Evolutionary conservation across 2,113 vertebrate genomes (phyloP).

Genomic region (pig (Sus scrofa)): DNA sequence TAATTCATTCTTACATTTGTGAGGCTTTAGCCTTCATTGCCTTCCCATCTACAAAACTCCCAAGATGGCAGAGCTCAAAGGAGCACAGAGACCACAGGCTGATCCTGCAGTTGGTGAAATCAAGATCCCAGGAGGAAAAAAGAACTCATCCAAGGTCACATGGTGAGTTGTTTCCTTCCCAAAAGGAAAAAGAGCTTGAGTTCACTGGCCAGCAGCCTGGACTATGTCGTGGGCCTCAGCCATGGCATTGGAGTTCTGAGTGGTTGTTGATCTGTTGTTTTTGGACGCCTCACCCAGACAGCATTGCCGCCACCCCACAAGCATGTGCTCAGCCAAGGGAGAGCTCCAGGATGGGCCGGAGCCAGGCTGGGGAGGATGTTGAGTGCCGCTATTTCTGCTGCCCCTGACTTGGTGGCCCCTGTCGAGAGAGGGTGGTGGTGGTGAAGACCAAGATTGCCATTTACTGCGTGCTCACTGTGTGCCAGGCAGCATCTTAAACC

Average conservation of each 20-base stretch:
- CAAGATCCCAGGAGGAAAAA: neutral
- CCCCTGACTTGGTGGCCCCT: neutral
- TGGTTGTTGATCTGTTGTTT: neutral
- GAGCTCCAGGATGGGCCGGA: neutral
- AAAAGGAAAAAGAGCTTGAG: neutral
- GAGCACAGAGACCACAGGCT: neutral
- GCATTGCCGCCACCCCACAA: accelerated
- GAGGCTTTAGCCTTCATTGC: neutral
- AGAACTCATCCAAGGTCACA: neutral
- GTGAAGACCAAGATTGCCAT: too few species aligned
- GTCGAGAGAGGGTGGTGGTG: neutral
- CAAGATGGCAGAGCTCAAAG: neutral
- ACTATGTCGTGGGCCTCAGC: accelerated
- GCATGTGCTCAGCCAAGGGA: neutral
- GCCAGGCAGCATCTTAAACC: neutral
- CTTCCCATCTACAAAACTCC: neutral
- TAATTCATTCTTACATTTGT: neutral
- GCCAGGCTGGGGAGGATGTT: neutral
- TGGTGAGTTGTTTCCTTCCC: neutral
- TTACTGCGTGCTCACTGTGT: neutral
- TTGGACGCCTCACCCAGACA: neutral
- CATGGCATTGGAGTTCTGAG: neutral
- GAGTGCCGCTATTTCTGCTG: neutral
- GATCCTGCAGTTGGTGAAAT: neutral
- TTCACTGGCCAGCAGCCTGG: neutral